Conservation (phyloP, 2,888 invertebrate species). For the Synanthedon tipuliformis region DNA sequence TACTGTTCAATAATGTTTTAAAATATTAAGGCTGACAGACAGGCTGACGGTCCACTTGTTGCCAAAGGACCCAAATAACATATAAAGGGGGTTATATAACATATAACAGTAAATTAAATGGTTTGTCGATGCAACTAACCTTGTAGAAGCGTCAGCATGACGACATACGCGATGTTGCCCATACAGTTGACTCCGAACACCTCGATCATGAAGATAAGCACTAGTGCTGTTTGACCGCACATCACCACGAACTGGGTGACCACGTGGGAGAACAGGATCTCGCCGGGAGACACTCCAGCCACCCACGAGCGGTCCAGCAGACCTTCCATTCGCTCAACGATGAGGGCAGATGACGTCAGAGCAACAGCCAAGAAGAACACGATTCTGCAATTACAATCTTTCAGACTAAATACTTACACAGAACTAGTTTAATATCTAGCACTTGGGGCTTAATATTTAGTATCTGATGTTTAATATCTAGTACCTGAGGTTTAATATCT, state of each 20-base stretch:
- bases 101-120: no score
- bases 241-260: conserved; percentile 95
- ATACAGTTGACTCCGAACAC: conserved; percentile 92
- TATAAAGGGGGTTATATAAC: no score
- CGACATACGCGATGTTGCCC: conserved; percentile 87
- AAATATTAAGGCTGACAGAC: neutral
- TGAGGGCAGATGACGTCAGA: conserved; percentile 90
- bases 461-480: no score
- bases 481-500: no score
- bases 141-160: conserved; percentile 87
- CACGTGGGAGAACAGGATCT: conserved; percentile 94
- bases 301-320: conserved; percentile 93
- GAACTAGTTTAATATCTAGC: no score
- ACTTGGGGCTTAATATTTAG: no score
- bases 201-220: conserved; percentile 90
- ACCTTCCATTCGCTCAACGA: conserved; percentile 92
- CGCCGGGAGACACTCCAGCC: conserved; percentile 90
- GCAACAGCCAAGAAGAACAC: conserved; percentile 97
- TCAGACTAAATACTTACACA: no score
- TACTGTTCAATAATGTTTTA: neutral
- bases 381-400: conserved; percentile 72
- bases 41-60: neutral
- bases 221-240: conserved; percentile 92
- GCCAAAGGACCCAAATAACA: no score
- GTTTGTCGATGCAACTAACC: conserved; percentile 47